A percentile compares a stretch with the other conserved stretches of the same genome.
Conservation (phyloP, 2,888 invertebrate genomes). For the Smittia aterrima region DNA sequence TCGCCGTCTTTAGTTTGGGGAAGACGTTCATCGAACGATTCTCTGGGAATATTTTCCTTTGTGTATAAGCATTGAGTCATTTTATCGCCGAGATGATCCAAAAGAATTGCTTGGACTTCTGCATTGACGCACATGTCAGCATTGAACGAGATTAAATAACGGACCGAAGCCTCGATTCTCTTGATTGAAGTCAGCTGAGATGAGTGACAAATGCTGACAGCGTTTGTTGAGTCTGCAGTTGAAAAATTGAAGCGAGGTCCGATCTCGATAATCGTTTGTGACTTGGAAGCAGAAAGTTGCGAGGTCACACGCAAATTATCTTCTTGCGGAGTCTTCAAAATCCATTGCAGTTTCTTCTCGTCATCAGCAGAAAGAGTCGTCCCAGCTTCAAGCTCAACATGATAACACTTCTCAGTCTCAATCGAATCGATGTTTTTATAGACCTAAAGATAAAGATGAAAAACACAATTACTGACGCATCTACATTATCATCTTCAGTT, state of each 20-base stretch:
- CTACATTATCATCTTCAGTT: slow-evolving; percentile 4
- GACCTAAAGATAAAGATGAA: slow-evolving; percentile 42
- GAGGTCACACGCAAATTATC: slow-evolving; percentile 59
- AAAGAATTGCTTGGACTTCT: slow-evolving; percentile 55
- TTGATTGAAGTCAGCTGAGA: slow-evolving; percentile 72
- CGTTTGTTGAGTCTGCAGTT: slow-evolving; percentile 94
- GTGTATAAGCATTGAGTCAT: slow-evolving; percentile 92
- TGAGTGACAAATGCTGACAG: slow-evolving; percentile 88
- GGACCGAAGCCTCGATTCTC: slow-evolving; percentile 77
- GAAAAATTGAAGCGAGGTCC: slow-evolving; percentile 93
- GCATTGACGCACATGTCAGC: slow-evolving; percentile 31
- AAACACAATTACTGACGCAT: slow-evolving; percentile 8
- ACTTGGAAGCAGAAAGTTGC: slow-evolving; percentile 53
- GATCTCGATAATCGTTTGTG: slow-evolving; percentile 71
- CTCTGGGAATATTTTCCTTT: slow-evolving; percentile 61
- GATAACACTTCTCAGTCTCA: slow-evolving; percentile 77
- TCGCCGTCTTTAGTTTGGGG: slow-evolving; percentile 66
- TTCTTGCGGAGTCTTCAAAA: slow-evolving; percentile 69
- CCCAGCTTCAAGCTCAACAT: slow-evolving; percentile 63
- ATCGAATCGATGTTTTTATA: slow-evolving; percentile 57
- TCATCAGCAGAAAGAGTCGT: slow-evolving; percentile 61
- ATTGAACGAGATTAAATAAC: slow-evolving; percentile 66
- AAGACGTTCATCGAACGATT: slow-evolving; percentile 67
- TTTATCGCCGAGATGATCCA: slow-evolving; percentile 73
- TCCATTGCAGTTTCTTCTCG: slow-evolving; percentile 69